Evolutionary conservation across 2,888 invertebrate genomes (phyloP), one percentile per base, ranked within the genome.

Genomic region (Netelia fuscicornis): DNA sequence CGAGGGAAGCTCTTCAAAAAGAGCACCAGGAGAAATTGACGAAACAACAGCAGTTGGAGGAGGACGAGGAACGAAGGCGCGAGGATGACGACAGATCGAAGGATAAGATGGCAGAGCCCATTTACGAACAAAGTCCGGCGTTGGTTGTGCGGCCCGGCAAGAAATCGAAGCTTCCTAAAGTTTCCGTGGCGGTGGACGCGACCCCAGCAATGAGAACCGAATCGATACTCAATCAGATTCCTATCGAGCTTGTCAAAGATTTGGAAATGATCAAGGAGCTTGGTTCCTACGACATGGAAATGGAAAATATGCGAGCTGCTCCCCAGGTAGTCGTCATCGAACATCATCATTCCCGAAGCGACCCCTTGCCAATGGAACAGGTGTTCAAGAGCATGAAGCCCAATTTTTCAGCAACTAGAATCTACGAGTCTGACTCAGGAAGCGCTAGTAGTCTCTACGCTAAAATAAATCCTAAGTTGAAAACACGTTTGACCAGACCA

Each of bases 151-250:
- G 92, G 23, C 91, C 92, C 48, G 91, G 92, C 62, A 92, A 91
- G 79, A 95, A 95, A 90, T 94, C 95, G 1, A 95, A 93, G 81
- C 95, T 95, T 84, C 95, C 96, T 0, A 96, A 97, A 93, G 96
- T 97, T 2, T 97, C 97, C 0, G 96, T 97, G 10, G 97, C 96
- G 0, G 95, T 97, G 44, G 97, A 97, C 92, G 97, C 97, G 0
- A 97, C 97, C 0, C 97, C 97, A 11, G 95, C 96, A 1, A 96
- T 96, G 1, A 94, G 97, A 86, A 96, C 97, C 30, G 95, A 96
- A 85, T 97, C 97, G 77, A 95, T 97, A 48, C 92, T 97, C 72
- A 95, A 96, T 88, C 97, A 97, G 94, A 95, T 97, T 91, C 97
- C 97, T 0, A 97, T 97, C 86, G 97, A 97, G 93, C 92, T 97